A percentile compares a stretch with the other conserved stretches of the same genome.
Evolutionary conservation across 2,113 vertebrate species (phyloP).

Genomic region (Camelus bactrianus): DNA sequence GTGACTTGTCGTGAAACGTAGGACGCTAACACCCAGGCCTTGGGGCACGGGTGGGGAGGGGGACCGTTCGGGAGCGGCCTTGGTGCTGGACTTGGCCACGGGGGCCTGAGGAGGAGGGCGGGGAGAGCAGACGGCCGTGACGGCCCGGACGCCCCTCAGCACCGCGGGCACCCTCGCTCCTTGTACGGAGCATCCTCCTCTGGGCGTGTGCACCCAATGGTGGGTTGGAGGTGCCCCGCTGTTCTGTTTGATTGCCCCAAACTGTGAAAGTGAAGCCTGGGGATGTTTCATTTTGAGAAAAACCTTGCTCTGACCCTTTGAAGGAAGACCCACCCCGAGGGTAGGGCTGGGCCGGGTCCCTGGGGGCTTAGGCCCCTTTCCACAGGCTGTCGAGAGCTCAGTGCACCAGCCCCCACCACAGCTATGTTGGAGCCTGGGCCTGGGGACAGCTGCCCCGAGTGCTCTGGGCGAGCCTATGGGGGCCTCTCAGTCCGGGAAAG

Average conservation of each 20-base stretch:
- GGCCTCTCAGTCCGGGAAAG: background rate
- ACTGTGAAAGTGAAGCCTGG: background rate
- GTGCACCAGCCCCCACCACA: background rate
- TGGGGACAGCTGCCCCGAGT: too few relatives aligned
- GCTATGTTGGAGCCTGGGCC: background rate
- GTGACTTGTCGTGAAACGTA: background rate
- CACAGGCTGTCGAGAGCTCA: background rate
- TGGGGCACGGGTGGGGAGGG: rapidly evolving
- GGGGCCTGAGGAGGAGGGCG: background rate
- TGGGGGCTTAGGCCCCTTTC: background rate
- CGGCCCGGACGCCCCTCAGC: too few relatives aligned
- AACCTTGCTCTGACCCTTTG: background rate
- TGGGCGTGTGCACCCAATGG: background rate
- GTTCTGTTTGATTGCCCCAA: background rate
- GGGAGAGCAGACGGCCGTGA: too few relatives aligned
- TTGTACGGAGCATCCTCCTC: background rate
- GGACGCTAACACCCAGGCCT: background rate
- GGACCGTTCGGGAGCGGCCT: background rate
- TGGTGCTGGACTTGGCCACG: background rate
- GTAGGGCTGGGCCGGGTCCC: background rate
- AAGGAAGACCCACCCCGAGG: background rate
- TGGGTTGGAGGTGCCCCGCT: background rate
- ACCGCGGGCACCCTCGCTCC: background rate
- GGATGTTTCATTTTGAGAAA: background rate
- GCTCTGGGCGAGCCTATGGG: rapidly evolving